Conservation (phyloP, 2,797 vertebrate species). For the Trematocara caparti region DNA sequence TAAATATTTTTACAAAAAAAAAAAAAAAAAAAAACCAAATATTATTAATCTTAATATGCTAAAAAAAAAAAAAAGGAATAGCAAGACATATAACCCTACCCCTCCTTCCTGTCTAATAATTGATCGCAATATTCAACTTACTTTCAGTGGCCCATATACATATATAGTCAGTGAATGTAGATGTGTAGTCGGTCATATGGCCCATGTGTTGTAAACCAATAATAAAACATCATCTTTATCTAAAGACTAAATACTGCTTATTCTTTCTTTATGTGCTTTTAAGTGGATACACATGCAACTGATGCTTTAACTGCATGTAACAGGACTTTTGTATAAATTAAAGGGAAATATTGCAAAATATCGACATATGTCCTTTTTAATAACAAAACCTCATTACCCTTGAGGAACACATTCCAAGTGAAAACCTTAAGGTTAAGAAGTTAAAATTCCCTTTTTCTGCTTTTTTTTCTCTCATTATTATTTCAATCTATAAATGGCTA, state of each 20-base stretch:
- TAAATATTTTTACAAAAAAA: too few relatives aligned
- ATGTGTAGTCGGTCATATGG: neutral
- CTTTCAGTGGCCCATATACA: neutral
- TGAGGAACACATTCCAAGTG: neutral
- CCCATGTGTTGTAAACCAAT: neutral
- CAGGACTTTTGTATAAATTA: neutral
- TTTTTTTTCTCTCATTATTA: neutral
- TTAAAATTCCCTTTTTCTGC: neutral
- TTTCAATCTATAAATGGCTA: neutral
- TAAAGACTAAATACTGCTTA: neutral
- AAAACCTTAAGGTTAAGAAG: neutral
- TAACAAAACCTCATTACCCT: neutral
- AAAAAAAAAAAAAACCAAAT: neutral
- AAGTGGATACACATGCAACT: neutral
- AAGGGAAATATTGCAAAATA: neutral
- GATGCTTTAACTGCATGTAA: neutral
- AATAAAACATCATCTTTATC: neutral
- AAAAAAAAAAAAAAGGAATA: neutral
- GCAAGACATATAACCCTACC: neutral
- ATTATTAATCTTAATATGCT: neutral
- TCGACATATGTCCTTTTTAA: neutral
- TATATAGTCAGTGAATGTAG: neutral
- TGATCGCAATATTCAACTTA: neutral
- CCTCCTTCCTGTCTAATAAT: neutral
- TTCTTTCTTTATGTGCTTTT: neutral